Evolutionary conservation across 2,888 invertebrate species (phyloP).

Genomic region (Hoplodrina blanda): DNA sequence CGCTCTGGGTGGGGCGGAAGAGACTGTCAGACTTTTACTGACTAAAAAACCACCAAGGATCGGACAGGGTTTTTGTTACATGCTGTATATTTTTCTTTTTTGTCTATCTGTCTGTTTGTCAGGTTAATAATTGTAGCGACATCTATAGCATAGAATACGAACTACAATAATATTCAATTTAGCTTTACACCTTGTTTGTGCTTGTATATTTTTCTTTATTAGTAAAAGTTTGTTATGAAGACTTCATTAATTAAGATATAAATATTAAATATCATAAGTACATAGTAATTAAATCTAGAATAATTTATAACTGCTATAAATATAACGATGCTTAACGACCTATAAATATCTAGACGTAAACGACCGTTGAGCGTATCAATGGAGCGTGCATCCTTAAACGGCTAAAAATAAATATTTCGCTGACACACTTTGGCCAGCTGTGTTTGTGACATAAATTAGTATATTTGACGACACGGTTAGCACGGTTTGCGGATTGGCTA

Average conservation of each 20-base stretch:
- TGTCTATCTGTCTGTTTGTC: no score
- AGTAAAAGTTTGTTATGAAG: neutral
- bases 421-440: neutral
- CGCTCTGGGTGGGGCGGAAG: no score
- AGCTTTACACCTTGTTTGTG: no score
- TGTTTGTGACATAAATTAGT: neutral
- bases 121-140: no score
- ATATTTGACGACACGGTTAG: no score
- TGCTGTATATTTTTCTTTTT: no score
- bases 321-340: neutral
- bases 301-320: constrained; percentile 20
- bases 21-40: no score
- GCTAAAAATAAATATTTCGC: constrained; percentile 26
- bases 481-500: no score
- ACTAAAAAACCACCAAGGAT: no score
- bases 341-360: constrained; percentile 26
- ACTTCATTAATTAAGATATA: constrained; percentile 2
- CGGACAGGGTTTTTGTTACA: no score
- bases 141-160: no score
- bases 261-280: neutral
- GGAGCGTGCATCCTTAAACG: constrained; percentile 33
- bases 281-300: constrained; percentile 1
- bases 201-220: neutral
- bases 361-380: constrained; percentile 7
- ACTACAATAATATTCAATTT: no score